These are phyloP conservation scores for Anser cygnoides DNA, from an alignment of 2,113 vertebrate genomes.

Conservation along the genomic window DNA sequence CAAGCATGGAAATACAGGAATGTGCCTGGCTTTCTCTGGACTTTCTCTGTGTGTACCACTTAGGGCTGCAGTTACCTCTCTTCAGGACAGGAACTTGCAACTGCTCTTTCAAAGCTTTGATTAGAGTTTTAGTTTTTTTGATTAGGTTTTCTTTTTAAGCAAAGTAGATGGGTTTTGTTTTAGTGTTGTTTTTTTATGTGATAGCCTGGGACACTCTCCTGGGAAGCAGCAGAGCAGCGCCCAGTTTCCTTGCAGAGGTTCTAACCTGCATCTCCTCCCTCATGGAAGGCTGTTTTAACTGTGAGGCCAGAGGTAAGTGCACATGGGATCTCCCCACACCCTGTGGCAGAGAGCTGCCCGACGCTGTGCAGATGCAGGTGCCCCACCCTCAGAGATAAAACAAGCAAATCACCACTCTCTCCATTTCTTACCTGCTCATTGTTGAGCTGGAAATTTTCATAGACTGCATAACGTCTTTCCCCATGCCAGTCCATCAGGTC, in stretches of 20 bases:
- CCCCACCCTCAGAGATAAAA: neutral
- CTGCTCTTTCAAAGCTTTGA: neutral
- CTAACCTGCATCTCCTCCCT: neutral
- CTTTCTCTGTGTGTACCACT: neutral
- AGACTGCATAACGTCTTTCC: slow-evolving; percentile 80
- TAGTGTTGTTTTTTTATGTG: neutral
- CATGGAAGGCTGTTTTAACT: neutral
- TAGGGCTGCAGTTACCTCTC: neutral
- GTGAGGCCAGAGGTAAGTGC: neutral
- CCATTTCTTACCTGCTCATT: slow-evolving; percentile 78
- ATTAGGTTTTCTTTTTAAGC: neutral
- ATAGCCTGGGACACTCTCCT: neutral
- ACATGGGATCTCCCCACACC: neutral
- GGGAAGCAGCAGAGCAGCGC: neutral
- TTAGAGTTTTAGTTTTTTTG: no score
- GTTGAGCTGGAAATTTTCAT: slow-evolving; percentile 84
- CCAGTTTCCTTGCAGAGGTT: neutral
- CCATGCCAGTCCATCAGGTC: slow-evolving; percentile 90
- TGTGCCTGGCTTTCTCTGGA: neutral
- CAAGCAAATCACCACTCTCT: neutral
- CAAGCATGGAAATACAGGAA: neutral
- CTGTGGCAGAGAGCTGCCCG: neutral
- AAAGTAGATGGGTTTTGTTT: neutral
- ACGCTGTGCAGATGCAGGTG: neutral
- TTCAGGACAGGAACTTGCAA: neutral